phyloP scores from a whole-genome alignment of 1,140 invertebrate genomes.

The Ganaspis sp. region DNA sequence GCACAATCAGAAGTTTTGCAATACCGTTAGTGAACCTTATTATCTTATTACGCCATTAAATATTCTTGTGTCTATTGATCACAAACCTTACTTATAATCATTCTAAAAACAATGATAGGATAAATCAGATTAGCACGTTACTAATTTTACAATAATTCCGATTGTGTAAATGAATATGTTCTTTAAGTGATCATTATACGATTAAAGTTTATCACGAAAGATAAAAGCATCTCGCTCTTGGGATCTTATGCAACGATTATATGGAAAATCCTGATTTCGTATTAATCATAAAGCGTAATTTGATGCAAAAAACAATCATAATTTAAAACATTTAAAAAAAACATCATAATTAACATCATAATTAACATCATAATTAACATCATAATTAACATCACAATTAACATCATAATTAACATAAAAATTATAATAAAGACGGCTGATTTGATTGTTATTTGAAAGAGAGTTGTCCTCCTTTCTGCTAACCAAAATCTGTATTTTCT shows the following conservation, averaged over 20 bases:
- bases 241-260: neutral
- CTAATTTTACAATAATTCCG: slow-evolving; percentile 15
- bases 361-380: too few relatives aligned
- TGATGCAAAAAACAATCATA: too few relatives aligned
- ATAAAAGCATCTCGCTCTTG: neutral
- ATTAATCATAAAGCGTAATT: neutral
- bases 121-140: slow-evolving; percentile 13
- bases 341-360: neutral
- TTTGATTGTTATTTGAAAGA: too few relatives aligned
- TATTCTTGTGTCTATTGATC: neutral
- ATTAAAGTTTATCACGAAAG: neutral
- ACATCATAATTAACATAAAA: too few relatives aligned
- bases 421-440: too few relatives aligned
- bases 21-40: slow-evolving; percentile 29
- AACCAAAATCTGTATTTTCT: too few relatives aligned
- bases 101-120: neutral
- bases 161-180: neutral
- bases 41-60: slow-evolving; percentile 29
- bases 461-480: too few relatives aligned
- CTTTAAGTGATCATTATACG: slow-evolving; percentile 12
- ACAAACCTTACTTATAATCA: neutral
- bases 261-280: neutral
- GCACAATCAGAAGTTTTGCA: slow-evolving; percentile 5
- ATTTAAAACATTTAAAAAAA: neutral
- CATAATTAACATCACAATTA: too few relatives aligned